Evolutionary conservation across 2,888 invertebrate genomes (phyloP), one percentile per base, ranked within the genome.

Genomic region (Synergus gifuensis): DNA sequence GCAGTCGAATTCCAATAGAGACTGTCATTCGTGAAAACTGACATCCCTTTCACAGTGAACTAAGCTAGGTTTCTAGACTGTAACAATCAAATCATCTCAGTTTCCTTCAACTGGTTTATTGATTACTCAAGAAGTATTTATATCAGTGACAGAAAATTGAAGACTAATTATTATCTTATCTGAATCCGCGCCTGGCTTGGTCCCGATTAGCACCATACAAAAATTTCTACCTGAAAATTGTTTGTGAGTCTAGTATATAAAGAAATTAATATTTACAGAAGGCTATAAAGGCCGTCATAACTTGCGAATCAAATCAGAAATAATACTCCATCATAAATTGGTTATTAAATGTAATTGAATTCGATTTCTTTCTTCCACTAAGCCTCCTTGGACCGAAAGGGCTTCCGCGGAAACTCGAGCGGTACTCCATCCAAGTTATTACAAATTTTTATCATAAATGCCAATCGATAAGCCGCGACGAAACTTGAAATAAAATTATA

Each of bases 401-500:
- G n/a, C 54, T 73, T 73, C 54, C 28, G 9, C 9, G 54, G 54
- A 73, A 73, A 73, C 73, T 54, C 54, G 54, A 73, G 54, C 73
- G 49, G 54, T 54, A 73, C 73, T 73, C 73, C 64, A 81, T 81
- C 63, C 49, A 85, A 85, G 86, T 88, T 87, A 87, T 88, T 88
- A 85, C 85, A 85, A 88, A 88, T 88, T 88, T 86, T 87, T 87
- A 87, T 88, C 87, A 85, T 88, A 87, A 86, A 85, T 83, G 81
- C 82, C 83, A 85, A 84, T 88, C 86, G 87, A 88, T 87, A 87
- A 88, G 86, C 87, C 86, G 84, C 86, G 86, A 87, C 60, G 80
- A 85, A 85, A 89, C 85, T 87, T 89, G 85, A 87, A 89, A 88
- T 87, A 88, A 89, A 89, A 90, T 90, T 90, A 89, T 87, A 88